Evolutionary conservation across 2,797 vertebrate species (phyloP).

Genomic region (Sternarchorhynchus goeldii): DNA sequence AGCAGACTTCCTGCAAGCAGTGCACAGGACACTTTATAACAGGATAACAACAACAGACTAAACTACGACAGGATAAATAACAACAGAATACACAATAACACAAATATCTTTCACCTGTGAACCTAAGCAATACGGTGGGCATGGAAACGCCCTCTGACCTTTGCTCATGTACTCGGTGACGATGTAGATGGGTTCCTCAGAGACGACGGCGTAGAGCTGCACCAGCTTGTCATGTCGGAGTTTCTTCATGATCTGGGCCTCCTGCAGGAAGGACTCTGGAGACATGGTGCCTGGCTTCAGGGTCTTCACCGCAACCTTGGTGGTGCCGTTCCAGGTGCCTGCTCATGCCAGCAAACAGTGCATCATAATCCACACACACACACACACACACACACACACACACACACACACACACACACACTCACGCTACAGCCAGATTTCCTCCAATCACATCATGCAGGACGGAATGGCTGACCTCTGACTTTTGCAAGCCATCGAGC

Average conservation of each 20-base stretch:
- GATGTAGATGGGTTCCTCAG: constrained; percentile 97
- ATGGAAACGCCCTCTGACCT: constrained; percentile 74
- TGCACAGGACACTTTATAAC: background rate
- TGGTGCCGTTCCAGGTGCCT: constrained; percentile 99
- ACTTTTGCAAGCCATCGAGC: too few relatives aligned
- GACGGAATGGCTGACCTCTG: background rate
- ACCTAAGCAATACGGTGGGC: background rate
- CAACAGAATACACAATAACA: constrained; percentile 2
- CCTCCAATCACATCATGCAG: constrained; percentile 24
- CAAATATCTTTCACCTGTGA: too few relatives aligned
- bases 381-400: constrained; percentile 11
- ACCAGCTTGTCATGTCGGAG: constrained; percentile 95
- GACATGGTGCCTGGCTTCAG: constrained; percentile 98
- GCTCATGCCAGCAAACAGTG: constrained; percentile 45
- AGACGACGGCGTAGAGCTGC: constrained; percentile 95
- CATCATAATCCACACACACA: constrained; percentile 34
- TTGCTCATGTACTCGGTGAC: constrained; percentile 97
- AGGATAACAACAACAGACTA: constrained; percentile 5
- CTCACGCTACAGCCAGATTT: constrained; percentile 26
- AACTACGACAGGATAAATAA: background rate
- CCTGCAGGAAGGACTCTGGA: constrained; percentile 95
- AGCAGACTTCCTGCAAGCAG: constrained; percentile 86
- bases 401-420: background rate
- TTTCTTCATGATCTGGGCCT: constrained; percentile 99
- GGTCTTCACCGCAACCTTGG: constrained; percentile 98